phyloP scores from a whole-genome alignment of 2,113 vertebrate species.

The Erinaceus europaeus region DNA sequence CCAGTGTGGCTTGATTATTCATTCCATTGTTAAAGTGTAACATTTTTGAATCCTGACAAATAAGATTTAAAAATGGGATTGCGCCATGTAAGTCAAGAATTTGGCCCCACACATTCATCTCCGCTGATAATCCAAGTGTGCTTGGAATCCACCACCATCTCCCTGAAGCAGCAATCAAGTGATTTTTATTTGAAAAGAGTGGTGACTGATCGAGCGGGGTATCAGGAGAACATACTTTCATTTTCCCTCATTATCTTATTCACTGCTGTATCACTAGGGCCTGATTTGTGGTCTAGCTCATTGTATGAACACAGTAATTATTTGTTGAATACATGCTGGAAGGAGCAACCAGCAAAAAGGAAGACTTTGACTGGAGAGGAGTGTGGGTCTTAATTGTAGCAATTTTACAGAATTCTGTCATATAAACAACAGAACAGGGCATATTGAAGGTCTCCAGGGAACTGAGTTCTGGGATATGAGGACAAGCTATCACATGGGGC shows the following conservation, averaged over 20 bases:
- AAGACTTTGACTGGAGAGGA: neutral
- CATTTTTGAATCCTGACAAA: conserved; percentile 24
- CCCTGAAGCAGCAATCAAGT: conserved; percentile 23
- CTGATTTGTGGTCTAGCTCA: neutral
- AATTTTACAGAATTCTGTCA: neutral
- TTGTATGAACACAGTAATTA: neutral
- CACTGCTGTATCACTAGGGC: neutral
- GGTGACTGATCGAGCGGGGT: neutral
- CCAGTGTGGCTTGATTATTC: neutral
- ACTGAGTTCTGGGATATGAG: neutral
- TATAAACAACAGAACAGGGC: neutral
- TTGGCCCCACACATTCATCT: neutral
- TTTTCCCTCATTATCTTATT: conserved; percentile 14
- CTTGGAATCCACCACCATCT: conserved; percentile 22
- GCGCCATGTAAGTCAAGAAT: neutral
- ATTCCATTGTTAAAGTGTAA: conserved; percentile 13
- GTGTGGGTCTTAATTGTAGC: neutral
- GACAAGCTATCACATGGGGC: neutral
- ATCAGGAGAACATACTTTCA: neutral
- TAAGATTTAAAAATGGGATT: neutral
- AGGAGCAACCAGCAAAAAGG: neutral
- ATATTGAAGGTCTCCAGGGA: neutral
- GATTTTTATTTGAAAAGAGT: conserved; percentile 37
- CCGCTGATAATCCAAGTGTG: conserved; percentile 1
- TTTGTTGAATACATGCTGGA: neutral